Percentiles rank a stretch among this genome's conserved stretches.
Evolutionary conservation across 2,888 invertebrate species (phyloP).

Genomic region (Eulithis testata): DNA sequence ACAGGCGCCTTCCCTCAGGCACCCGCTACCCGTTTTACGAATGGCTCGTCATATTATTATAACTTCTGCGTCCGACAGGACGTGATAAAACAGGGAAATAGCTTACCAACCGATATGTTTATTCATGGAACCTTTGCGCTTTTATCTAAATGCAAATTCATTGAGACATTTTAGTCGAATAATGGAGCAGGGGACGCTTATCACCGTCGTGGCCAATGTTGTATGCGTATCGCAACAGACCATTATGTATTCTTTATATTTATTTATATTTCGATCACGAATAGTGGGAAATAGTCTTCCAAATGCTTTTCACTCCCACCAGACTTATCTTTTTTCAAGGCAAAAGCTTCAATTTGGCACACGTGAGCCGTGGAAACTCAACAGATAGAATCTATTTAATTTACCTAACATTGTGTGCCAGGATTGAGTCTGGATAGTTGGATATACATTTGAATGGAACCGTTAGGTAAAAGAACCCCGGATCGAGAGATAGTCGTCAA

Average conservation of each 20-base stretch:
- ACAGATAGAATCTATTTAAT: conserved; percentile 28
- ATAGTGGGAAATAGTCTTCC: not conserved
- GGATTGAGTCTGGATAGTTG: conserved; percentile 38
- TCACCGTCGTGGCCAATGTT: conserved; percentile 19
- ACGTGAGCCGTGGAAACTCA: conserved; percentile 12
- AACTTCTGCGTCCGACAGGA: conserved; percentile 46
- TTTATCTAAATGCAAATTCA: conserved; percentile 42
- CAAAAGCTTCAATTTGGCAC: conserved; percentile 23
- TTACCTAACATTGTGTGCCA: conserved; percentile 27
- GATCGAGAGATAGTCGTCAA: conserved; percentile 43
- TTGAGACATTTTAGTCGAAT: conserved; percentile 36
- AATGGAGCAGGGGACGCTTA: conserved; percentile 24
- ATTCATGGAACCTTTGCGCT: conserved; percentile 36
- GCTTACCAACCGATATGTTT: conserved; percentile 37
- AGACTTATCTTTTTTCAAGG: conserved; percentile 20
- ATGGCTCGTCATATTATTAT: conserved; percentile 62
- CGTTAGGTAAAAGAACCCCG: conserved; percentile 40
- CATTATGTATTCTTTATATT: conserved; percentile 2
- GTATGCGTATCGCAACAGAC: conserved; percentile 9
- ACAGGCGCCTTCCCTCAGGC: conserved; percentile 46
- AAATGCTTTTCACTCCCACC: not conserved
- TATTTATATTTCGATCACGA: conserved; percentile 3
- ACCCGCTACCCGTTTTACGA: conserved; percentile 49
- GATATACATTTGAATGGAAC: conserved; percentile 50
- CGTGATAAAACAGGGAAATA: conserved; percentile 45